A percentile compares a stretch with the other conserved stretches of the same genome.
These are phyloP conservation scores for Drosophila santomea DNA, from an alignment of 1,140 invertebrate genomes.

Conservation along the genomic window DNA sequence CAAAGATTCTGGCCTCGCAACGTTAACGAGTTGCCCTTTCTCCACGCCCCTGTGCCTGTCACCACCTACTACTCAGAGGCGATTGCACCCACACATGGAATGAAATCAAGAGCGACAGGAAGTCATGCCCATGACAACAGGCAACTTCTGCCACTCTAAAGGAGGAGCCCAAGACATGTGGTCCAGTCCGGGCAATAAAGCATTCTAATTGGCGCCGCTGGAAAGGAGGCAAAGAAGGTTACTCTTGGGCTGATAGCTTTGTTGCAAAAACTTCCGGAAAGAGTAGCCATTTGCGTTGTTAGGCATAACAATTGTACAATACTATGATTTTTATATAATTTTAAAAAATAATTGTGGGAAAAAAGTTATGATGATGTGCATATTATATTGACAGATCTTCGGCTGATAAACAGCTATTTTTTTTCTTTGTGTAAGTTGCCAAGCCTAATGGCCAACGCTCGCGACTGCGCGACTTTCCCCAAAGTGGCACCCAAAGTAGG, in stretches of 20 bases:
- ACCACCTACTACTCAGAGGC: conserved; percentile 6
- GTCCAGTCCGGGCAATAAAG: conserved; percentile 41
- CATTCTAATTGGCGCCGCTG: conserved; percentile 67
- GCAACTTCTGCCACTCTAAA: conserved; percentile 7
- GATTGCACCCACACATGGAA: conserved; percentile 36
- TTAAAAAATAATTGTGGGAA: no score
- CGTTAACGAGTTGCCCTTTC: conserved; percentile 22
- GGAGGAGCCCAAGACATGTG: conserved; percentile 27
- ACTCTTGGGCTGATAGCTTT: conserved; percentile 9
- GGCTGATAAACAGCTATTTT: not conserved
- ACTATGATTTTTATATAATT: not conserved
- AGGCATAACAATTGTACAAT: not conserved
- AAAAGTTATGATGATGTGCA: not conserved
- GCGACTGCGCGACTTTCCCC: conserved; percentile 62
- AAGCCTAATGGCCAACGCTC: conserved; percentile 59
- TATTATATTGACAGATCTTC: not conserved
- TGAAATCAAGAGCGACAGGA: conserved; percentile 68
- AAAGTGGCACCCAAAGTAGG: conserved; percentile 73
- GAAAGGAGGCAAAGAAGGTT: not conserved
- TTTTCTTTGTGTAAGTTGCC: conserved; percentile 31
- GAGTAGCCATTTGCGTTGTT: conserved; percentile 9
- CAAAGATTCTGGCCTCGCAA: conserved; percentile 9
- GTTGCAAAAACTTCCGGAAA: conserved; percentile 16
- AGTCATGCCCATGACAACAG: conserved; percentile 51
- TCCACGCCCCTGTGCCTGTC: not conserved